Evolutionary conservation across 2,113 vertebrate genomes (phyloP).

Genomic region (Hemibagrus wyckioides): DNA sequence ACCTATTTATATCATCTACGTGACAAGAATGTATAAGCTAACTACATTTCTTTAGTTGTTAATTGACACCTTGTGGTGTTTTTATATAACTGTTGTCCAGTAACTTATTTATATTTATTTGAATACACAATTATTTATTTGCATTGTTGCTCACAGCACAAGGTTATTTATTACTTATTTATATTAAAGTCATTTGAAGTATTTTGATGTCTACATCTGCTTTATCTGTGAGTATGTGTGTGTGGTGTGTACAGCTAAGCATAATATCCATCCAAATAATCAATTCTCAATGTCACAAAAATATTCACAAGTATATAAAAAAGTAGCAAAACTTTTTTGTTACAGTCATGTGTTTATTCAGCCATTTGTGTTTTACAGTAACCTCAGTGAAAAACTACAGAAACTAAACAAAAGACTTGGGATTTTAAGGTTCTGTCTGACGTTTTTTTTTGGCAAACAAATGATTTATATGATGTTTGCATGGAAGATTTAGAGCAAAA

Average conservation of each 20-base stretch:
- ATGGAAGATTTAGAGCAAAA: neutral
- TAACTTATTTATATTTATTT: constrained; percentile 35
- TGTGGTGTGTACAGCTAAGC: neutral
- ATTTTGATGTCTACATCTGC: neutral
- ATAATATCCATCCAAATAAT: neutral
- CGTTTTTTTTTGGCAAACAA: neutral
- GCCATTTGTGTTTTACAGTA: neutral
- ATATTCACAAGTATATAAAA: neutral
- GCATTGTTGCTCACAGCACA: constrained; percentile 34
- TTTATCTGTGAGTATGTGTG: neutral
- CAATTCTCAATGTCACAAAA: neutral
- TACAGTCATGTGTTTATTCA: constrained; percentile 5
- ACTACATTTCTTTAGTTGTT: constrained; percentile 13
- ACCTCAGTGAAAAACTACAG: neutral
- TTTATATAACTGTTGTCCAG: constrained; percentile 10
- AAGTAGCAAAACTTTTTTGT: neutral
- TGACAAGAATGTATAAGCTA: constrained; percentile 45
- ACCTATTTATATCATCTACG: constrained; percentile 16
- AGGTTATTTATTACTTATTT: constrained; percentile 56
- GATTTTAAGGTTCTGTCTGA: neutral
- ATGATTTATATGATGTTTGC: neutral
- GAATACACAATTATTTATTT: constrained; percentile 58
- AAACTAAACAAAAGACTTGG: neutral
- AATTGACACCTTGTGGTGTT: constrained; percentile 1
- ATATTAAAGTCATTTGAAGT: neutral